A percentile compares a stretch with the other conserved stretches of the same genome.
These are phyloP conservation scores for Chrysomallon squamiferum DNA, from an alignment of 1,140 invertebrate species.

Conservation along the genomic window DNA sequence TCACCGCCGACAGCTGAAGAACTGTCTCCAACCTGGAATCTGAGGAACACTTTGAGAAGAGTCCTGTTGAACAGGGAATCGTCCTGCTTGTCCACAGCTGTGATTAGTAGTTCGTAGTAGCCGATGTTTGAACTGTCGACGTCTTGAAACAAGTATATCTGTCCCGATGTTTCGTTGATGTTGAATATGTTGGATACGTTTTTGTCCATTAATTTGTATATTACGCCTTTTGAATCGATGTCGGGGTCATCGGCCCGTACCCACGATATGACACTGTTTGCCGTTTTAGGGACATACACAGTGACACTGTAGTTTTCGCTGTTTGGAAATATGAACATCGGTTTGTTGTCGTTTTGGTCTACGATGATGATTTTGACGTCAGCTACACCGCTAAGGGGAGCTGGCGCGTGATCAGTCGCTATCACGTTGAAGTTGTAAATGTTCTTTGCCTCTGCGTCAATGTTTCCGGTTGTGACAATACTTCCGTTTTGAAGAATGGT, in stretches of 20 bases:
- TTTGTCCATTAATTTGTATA: conserved; percentile 21
- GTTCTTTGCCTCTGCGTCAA: conserved; percentile 83
- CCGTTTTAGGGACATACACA: conserved; percentile 12
- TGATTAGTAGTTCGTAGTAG: conserved; percentile 23
- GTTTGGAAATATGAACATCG: conserved; percentile 61
- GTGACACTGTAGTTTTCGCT: conserved; percentile 10
- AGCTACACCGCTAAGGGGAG: conserved; percentile 84
- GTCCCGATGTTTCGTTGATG: conserved; percentile 30
- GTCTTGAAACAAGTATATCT: conserved; percentile 21
- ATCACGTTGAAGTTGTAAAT: conserved; percentile 83
- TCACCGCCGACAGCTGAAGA: conserved; percentile 4
- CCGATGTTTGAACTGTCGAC: conserved; percentile 20
- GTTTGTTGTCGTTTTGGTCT: conserved; percentile 76
- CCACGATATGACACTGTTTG: conserved; percentile 11
- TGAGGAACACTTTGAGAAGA: not conserved
- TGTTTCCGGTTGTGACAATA: conserved; percentile 18
- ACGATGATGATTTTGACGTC: conserved; percentile 80
- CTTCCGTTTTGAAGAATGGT: conserved; percentile 10
- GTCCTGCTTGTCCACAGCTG: conserved; percentile 8
- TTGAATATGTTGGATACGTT: conserved; percentile 31
- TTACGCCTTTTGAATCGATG: conserved; percentile 16
- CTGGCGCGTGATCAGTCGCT: conserved; percentile 89
- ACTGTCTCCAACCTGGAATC: conserved; percentile 19
- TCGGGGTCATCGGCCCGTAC: conserved; percentile 52
- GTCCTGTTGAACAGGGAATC: not conserved